These are phyloP conservation scores for Aldrovandia affinis DNA, from an alignment of 2,797 vertebrate genomes.

Conservation along the genomic window DNA sequence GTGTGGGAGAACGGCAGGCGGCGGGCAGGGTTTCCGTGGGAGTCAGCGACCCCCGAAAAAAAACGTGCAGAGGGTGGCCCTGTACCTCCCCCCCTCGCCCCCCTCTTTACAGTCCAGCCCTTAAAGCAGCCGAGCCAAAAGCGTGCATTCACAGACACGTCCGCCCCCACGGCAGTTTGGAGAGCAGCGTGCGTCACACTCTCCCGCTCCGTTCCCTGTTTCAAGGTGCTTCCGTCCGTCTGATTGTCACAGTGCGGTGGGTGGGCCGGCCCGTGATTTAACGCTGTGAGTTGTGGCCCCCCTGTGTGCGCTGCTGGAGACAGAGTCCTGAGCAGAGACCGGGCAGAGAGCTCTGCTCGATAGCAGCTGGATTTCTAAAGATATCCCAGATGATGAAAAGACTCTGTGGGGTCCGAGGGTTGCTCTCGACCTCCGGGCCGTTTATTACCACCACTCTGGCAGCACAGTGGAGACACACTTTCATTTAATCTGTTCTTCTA, in stretches of 20 bases:
- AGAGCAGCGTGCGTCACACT: too few relatives aligned
- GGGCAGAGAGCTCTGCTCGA: background rate
- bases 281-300: background rate
- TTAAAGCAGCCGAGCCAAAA: background rate
- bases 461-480: background rate
- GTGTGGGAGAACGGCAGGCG: conserved; percentile 22
- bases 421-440: background rate
- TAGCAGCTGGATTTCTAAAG: conserved; percentile 25
- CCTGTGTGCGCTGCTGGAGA: conserved; percentile 9
- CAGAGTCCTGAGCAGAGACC: conserved; percentile 18
- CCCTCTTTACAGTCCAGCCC: background rate
- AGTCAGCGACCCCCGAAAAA: conserved; percentile 38
- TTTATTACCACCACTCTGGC: conserved; percentile 1
- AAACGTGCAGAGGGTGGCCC: conserved; percentile 26
- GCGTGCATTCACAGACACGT: background rate
- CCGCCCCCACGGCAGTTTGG: too few relatives aligned
- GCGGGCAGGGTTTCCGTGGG: conserved; percentile 24
- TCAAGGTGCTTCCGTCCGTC: conserved; percentile 10
- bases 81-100: background rate
- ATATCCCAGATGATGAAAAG: conserved; percentile 16
- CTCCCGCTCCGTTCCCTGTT: background rate
- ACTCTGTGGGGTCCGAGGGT: background rate
- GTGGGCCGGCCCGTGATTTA: conserved; percentile 4
- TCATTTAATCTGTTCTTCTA: background rate
- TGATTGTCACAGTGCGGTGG: background rate